Conservation (phyloP, 2,113 vertebrate species). For the Pomatostomus ruficeps region DNA sequence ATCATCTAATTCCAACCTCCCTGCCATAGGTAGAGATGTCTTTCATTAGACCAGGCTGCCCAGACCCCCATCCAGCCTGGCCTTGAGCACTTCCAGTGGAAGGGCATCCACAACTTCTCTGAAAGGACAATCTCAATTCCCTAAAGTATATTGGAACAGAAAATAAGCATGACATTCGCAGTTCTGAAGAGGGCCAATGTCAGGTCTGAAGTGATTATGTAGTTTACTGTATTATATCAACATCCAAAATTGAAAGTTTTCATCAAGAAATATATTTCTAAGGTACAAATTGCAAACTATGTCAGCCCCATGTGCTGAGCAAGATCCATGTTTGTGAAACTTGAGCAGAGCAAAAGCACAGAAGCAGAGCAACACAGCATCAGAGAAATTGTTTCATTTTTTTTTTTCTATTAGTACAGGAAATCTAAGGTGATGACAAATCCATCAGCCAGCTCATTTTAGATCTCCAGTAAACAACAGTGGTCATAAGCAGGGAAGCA, state of each 20-base stretch:
- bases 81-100: background rate
- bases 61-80: background rate
- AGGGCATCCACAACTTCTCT: background rate
- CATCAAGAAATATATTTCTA: background rate
- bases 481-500: background rate
- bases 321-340: background rate
- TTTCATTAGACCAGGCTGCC: background rate
- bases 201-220: background rate
- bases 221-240: background rate
- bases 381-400: background rate
- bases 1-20: background rate
- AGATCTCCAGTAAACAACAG: background rate
- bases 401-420: background rate
- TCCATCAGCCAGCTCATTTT: background rate
- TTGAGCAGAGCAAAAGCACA: background rate
- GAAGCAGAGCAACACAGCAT: background rate
- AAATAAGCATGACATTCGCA: background rate
- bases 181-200: background rate
- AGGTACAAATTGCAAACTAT: background rate
- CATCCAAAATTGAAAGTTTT: background rate
- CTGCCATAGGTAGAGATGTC: background rate
- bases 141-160: background rate
- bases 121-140: background rate
- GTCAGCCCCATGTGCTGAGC: background rate
- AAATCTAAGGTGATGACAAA: background rate